Evolutionary conservation across 2,888 invertebrate genomes (phyloP).

Genomic region (Drosophila fungiperda): DNA sequence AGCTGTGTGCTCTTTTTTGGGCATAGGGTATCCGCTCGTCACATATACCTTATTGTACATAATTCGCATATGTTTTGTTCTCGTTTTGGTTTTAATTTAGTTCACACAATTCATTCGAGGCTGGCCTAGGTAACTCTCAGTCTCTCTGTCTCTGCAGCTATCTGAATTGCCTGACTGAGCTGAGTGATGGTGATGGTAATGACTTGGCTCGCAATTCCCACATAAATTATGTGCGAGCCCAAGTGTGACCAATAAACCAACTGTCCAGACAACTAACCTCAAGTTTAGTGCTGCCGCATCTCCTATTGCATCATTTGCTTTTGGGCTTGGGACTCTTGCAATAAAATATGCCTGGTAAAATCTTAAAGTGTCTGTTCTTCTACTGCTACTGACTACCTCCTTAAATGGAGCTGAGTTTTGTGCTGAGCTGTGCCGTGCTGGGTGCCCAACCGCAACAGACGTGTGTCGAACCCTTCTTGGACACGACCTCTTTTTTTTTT

Average conservation of each 20-base stretch:
- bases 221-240: slow-evolving; percentile 83
- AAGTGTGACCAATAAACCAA: slow-evolving; percentile 84
- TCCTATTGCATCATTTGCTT: slow-evolving; percentile 43
- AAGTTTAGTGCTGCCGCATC: slow-evolving; percentile 28
- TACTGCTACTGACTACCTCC: slow-evolving; percentile 19
- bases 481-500: slow-evolving; percentile 29
- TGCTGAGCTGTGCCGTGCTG: slow-evolving; percentile 5
- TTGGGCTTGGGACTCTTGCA: slow-evolving; percentile 60
- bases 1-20: background rate
- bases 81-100: slow-evolving; percentile 67
- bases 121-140: slow-evolving; percentile 64
- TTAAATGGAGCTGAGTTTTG: slow-evolving; percentile 10
- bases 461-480: slow-evolving; percentile 46
- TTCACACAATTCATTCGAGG: slow-evolving; percentile 78
- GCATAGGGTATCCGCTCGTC: slow-evolving; percentile 35
- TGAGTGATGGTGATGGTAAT: slow-evolving; percentile 74
- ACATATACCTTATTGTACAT: background rate
- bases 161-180: slow-evolving; percentile 56
- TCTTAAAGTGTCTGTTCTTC: slow-evolving; percentile 43
- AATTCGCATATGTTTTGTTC: slow-evolving; percentile 61
- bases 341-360: slow-evolving; percentile 84
- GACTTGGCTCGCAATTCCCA: slow-evolving; percentile 76
- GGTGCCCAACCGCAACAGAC: slow-evolving; percentile 53
- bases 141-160: slow-evolving; percentile 31
- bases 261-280: slow-evolving; percentile 70